Conservation (phyloP, 2,113 vertebrate genomes). For the Paedocypris sp. region DNA sequence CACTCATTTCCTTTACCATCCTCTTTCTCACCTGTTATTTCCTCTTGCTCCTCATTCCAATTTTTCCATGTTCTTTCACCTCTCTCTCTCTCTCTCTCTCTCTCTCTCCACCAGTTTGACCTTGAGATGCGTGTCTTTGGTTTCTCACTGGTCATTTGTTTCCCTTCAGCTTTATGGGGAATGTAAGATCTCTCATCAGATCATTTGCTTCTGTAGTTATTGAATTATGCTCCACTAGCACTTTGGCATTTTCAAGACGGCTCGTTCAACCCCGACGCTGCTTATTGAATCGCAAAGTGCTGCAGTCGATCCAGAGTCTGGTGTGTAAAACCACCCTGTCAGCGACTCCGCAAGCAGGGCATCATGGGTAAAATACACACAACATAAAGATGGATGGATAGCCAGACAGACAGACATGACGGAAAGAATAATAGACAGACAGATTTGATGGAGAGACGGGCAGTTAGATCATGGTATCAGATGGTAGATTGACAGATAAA, state of each 20-base stretch:
- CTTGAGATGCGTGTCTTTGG: slow-evolving; percentile 6
- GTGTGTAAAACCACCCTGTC: background rate
- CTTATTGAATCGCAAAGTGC: background rate
- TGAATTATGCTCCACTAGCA: background rate
- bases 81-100: background rate
- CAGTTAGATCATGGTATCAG: too few relatives aligned
- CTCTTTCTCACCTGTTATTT: too few relatives aligned
- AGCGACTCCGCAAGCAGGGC: background rate
- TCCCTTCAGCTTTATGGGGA: background rate
- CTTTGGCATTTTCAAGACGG: background rate
- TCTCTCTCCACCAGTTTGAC: slow-evolving; percentile 6
- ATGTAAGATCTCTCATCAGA: background rate
- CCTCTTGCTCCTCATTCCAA: too few relatives aligned
- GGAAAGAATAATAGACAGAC: too few relatives aligned
- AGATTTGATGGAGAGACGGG: too few relatives aligned
- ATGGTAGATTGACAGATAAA: too few relatives aligned
- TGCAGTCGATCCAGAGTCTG: background rate
- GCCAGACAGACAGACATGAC: too few relatives aligned
- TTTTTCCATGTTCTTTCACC: too few relatives aligned
- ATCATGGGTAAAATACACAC: slow-evolving; percentile 13
- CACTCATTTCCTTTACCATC: too few relatives aligned
- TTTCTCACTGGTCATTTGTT: background rate
- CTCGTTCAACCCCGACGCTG: background rate
- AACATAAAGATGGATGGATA: too few relatives aligned
- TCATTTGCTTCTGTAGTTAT: background rate